Evolutionary conservation across 2,113 vertebrate genomes (phyloP).

Genomic region (Dissostichus mawsoni): DNA sequence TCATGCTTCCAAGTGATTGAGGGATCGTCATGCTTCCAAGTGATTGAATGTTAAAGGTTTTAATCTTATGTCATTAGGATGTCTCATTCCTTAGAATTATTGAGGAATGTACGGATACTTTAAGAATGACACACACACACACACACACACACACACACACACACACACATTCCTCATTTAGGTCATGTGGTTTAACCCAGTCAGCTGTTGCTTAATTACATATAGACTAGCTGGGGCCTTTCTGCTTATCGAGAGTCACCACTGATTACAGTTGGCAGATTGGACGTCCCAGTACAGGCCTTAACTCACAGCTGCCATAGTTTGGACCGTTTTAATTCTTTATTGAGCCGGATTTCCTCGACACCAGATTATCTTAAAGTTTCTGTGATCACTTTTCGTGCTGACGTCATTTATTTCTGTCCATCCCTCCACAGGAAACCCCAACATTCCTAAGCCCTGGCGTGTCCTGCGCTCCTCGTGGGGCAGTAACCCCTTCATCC

Average conservation of each 20-base stretch:
- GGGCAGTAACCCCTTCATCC: conserved; percentile 95
- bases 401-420: not conserved
- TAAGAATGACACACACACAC: conserved; percentile 18
- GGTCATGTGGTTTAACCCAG: conserved; percentile 72
- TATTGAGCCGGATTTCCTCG: not conserved
- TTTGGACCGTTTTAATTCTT: not conserved
- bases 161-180: conserved; percentile 43
- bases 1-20: conserved; percentile 4
- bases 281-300: conserved; percentile 1
- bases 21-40: not conserved
- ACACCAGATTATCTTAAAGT: not conserved
- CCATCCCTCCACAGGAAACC: conserved; percentile 87
- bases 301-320: not conserved
- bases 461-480: conserved; percentile 95
- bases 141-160: conserved; percentile 15
- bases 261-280: conserved; percentile 36
- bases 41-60: conserved; percentile 6
- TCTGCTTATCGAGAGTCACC: conserved; percentile 12
- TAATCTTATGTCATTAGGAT: not conserved
- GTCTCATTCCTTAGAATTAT: not conserved
- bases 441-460: conserved; percentile 97
- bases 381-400: not conserved
- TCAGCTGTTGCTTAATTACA: conserved; percentile 66
- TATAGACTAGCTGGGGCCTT: conserved; percentile 48
- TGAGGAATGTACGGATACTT: conserved; percentile 5